Base-by-base conservation (phyloP, 2,888 invertebrate species). In the Lobophora halterata region DNA sequence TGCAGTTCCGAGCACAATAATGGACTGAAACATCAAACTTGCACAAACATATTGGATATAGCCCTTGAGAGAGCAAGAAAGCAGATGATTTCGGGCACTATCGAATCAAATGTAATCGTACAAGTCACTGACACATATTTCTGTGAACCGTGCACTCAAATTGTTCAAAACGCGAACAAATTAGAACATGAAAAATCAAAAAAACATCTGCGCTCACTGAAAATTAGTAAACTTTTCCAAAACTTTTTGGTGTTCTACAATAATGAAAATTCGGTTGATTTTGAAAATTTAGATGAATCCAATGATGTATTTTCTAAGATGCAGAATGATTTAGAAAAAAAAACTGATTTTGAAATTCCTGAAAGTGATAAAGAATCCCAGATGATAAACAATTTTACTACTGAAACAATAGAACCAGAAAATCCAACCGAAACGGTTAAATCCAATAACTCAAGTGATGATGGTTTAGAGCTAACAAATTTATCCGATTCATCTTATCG, bases 21-120 rank as follows among this genome's bases (percentile, higher is more conserved):
- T 2, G 61, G 67, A 14, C 7, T 23, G 1, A 64, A 55, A 45
- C 74, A 73, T 28, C 43, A 52, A 13, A 52, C 39, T 3, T 53
- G 37, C 3, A 23, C 46, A 4, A 52, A 56, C 35, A 64, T 74
- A 24, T 45, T 49, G 5, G 46, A 66, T 3, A 42, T 48, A 11
- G 51, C 63, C 2, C 17, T 70, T 0, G 37, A 57, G 10, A 55
- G 67, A 29, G 18, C 60, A 0, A 51, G 46, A 9, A 50, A 54
- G 6, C 54, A 68, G 10, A 45, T 65, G 2, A 14, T 21, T n/a
- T 2, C 17, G 1, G 33, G 25, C 3, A 3, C 11, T 3, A 27
- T 27, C 2, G 3, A 16, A 13, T 12, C 38, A 1, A 40, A 20
- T 5, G 6, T 27, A 21, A 18, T 17, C 4, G 11, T 37, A 5